A percentile compares a stretch with the other conserved stretches of the same genome.
Evolutionary conservation across 2,113 vertebrate genomes (phyloP).

Genomic region (Fulica atra): DNA sequence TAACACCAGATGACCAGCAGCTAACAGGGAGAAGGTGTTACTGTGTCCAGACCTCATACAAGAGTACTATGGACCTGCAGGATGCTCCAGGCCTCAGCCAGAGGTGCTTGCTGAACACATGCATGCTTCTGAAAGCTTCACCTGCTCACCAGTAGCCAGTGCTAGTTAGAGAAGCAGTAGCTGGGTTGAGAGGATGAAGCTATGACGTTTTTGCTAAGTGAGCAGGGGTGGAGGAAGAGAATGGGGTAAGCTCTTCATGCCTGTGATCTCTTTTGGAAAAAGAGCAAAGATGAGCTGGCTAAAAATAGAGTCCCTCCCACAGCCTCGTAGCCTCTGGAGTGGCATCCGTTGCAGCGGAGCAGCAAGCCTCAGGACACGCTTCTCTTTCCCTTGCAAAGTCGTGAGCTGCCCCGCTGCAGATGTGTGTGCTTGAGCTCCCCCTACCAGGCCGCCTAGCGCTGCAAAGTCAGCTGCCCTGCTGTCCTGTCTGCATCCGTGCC

Average conservation of each 20-base stretch:
- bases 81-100: not conserved
- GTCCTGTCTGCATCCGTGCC: not conserved
- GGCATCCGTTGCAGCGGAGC: not conserved
- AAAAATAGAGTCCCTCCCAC: slow-evolving; percentile 2
- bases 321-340: not conserved
- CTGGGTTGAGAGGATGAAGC: not conserved
- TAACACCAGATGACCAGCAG: not conserved
- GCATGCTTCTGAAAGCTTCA: not conserved
- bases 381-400: not conserved
- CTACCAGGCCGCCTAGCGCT: rapidly evolving
- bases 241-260: not conserved
- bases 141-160: not conserved
- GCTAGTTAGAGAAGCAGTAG: not conserved
- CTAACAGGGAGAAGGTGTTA: not conserved
- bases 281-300: not conserved
- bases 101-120: not conserved
- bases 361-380: not conserved
- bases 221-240: not conserved
- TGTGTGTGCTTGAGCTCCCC: not conserved
- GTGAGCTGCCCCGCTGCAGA: rapidly evolving
- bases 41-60: not conserved
- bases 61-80: not conserved
- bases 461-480: not conserved
- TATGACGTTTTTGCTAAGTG: not conserved
- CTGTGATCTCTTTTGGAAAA: not conserved